Percentiles rank a stretch among this genome's conserved stretches.
phyloP scores from a whole-genome alignment of 2,888 invertebrate genomes.

The Aphodius granarius region DNA sequence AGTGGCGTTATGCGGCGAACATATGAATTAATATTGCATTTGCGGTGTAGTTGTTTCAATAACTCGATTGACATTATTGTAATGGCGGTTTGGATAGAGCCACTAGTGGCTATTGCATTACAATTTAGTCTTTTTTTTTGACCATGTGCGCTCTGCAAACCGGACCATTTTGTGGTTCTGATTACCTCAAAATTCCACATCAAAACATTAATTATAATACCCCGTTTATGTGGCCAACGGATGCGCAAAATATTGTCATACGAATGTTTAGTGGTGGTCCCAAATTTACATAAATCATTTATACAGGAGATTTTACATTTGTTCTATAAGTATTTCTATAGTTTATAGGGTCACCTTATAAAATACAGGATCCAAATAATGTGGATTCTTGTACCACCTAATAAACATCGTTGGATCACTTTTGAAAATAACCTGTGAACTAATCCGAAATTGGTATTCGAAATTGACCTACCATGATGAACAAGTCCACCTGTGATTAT shows the following conservation, averaged over 20 bases:
- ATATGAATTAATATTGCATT: neutral
- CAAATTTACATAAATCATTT: neutral
- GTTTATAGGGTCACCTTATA: too few species aligned
- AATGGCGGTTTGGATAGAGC: neutral
- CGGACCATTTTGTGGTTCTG: neutral
- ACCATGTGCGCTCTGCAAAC: neutral
- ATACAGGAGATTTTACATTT: neutral
- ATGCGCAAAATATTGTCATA: neutral
- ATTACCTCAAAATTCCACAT: neutral
- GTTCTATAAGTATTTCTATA: too few species aligned
- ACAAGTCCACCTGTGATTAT: constrained; percentile 31
- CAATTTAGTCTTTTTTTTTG: neutral
- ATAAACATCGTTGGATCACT: constrained; percentile 26
- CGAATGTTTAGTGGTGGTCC: neutral
- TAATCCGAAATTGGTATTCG: constrained; percentile 33
- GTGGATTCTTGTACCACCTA: neutral
- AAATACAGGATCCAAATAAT: too few species aligned
- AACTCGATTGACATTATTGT: neutral
- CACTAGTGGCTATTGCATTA: neutral
- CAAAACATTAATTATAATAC: neutral
- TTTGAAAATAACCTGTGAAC: constrained; percentile 28
- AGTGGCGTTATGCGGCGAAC: too few species aligned
- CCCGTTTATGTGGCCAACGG: neutral
- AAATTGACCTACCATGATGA: neutral
- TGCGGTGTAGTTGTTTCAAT: neutral